Base-by-base conservation (phyloP, 2,797 vertebrate species). In the Acestrorhynchus altus region DNA sequence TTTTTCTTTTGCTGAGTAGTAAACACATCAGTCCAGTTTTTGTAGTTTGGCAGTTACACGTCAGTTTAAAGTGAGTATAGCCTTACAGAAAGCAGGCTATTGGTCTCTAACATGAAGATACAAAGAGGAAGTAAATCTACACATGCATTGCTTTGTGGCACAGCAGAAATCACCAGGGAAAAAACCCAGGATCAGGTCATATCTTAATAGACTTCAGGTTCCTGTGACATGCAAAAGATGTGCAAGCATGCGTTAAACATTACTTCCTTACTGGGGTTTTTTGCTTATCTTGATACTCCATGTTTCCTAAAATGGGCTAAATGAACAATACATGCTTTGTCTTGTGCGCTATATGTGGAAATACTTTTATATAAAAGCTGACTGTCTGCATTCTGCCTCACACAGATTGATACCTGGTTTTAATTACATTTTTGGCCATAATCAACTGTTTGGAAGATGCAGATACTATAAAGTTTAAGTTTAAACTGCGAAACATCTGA, bases 111-210 rank as follows among this genome's bases (percentile, higher is more conserved):
- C 31, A 35, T 35, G 6, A 35, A 6, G 11, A 46, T 7, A 11
- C 1, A 0, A 42, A 11, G 11, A 46, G 42, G 40, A 65, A 65
- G 11, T 46, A 44, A 24, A 44, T 15, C 8, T 13, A 65, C 6
- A 6, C 24, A 20, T 22, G 10, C 61, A 24, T 11, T 24, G 20
- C 52, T n/a, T 12, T 22, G 20, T 22, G 39, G n/a, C 9, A 20
- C 13, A 10, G 11, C 40, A 46, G 40, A 65, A 44, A 65, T 40
- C n/a, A 64, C 35, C 61, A 39, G 61, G 35, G 61, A 40, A 65
- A 65, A 46, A 46, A 26, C 20, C 63, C 22, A 46, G 9, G 12
- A 39, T 64, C 35, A 64, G 35, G 35, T 64, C 35, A 42, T 40
- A 16, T 63, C 31, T 63, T 63, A 40, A 39, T 42, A 15, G 11